These are phyloP conservation scores for Tenualosa ilisha DNA, from an alignment of 2,797 vertebrate species.

Conservation along the genomic window DNA sequence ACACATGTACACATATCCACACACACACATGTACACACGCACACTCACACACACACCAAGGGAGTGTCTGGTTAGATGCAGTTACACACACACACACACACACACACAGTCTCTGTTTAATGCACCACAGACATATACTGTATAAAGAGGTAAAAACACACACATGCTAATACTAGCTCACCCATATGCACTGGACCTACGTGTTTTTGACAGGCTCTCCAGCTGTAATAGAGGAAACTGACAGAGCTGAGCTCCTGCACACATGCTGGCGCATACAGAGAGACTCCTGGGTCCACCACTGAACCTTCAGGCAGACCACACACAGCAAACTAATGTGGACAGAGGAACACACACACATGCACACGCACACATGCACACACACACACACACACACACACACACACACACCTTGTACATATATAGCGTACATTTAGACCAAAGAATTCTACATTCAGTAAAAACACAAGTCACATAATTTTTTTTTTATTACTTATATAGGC, in stretches of 20 bases:
- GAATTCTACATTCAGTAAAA: neutral
- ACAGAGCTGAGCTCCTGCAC: conserved; percentile 21
- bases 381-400: neutral
- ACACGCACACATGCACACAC: neutral
- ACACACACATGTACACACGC: neutral
- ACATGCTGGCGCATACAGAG: conserved; percentile 37
- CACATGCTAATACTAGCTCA: neutral
- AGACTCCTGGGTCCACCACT: conserved; percentile 57
- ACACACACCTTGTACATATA: neutral
- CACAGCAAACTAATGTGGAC: conserved; percentile 41
- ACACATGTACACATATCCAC: neutral
- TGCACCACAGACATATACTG: neutral
- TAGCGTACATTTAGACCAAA: neutral
- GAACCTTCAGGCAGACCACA: conserved; percentile 61
- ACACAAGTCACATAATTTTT: neutral
- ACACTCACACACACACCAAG: neutral
- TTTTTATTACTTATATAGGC: neutral
- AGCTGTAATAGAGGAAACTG: conserved; percentile 1
- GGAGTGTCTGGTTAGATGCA: no score
- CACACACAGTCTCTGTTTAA: neutral
- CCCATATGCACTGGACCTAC: neutral
- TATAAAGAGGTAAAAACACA: neutral
- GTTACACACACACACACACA: neutral
- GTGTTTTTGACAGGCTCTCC: conserved; percentile 5
- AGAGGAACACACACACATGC: neutral